A percentile compares a stretch with the other conserved stretches of the same genome.
These are phyloP conservation scores for Sarcophilus harrisii DNA, from an alignment of 2,797 vertebrate genomes.

Conservation along the genomic window DNA sequence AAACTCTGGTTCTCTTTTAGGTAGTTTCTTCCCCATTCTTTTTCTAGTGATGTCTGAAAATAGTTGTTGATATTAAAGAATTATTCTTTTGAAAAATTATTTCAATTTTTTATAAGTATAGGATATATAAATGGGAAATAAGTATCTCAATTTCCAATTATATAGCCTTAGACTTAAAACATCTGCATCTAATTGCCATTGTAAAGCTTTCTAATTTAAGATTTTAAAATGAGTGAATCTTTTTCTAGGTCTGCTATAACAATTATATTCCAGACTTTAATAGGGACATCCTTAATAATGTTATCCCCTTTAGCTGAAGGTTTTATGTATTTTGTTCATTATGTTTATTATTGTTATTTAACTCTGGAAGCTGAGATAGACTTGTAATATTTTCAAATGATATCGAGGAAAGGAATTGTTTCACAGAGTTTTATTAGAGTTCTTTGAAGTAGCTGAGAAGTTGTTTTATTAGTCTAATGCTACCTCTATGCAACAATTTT, in stretches of 20 bases:
- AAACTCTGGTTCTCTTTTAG: neutral
- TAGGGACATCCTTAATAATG: neutral
- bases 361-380: neutral
- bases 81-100: slow-evolving; percentile 18
- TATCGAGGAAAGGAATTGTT: neutral
- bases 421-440: neutral
- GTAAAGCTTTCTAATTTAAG: slow-evolving; percentile 33
- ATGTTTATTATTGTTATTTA: neutral
- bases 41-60: slow-evolving; percentile 37
- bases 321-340: neutral
- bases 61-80: slow-evolving; percentile 25
- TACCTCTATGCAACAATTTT: neutral
- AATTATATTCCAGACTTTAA: neutral
- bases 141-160: neutral
- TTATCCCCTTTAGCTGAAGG: neutral
- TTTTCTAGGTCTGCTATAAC: neutral
- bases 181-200: neutral
- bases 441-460: neutral
- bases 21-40: slow-evolving; percentile 8
- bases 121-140: slow-evolving; percentile 17
- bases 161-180: slow-evolving; percentile 28
- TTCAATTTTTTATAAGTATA: slow-evolving; percentile 1
- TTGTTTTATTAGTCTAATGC: neutral
- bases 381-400: neutral
- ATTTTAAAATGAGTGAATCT: slow-evolving; percentile 9